Conservation (phyloP, 2,888 invertebrate species). For the Polietes domitor region DNA sequence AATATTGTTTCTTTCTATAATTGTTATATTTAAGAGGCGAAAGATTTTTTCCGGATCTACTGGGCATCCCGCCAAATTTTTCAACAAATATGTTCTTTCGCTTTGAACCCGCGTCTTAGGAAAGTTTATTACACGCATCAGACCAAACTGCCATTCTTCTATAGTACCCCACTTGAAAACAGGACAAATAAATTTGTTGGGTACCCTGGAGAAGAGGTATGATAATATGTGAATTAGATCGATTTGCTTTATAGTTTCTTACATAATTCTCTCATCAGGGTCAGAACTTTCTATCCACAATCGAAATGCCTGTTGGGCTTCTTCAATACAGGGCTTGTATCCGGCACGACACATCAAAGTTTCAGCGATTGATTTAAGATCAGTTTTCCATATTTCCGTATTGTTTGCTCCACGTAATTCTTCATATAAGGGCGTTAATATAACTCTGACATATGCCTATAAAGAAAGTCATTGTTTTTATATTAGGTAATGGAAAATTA, state of each 20-base stretch:
- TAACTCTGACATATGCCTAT: constrained; percentile 86
- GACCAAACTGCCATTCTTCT: constrained; percentile 91
- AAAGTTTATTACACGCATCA: constrained; percentile 89
- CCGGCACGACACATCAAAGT: constrained; percentile 89
- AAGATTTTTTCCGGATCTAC: constrained; percentile 87
- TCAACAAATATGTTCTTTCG: constrained; percentile 89
- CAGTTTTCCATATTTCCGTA: constrained; percentile 86
- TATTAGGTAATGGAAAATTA: no score
- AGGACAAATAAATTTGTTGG: constrained; percentile 89
- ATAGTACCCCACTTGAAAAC: constrained; percentile 91
- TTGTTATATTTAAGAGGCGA: constrained; percentile 85
- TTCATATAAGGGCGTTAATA: constrained; percentile 88
- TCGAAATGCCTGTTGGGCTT: constrained; percentile 87
- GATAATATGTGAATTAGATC: neutral
- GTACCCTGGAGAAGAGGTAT: constrained; percentile 82
- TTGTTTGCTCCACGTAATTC: constrained; percentile 84
- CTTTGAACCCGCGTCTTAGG: constrained; percentile 86
- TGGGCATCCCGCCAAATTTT: constrained; percentile 90
- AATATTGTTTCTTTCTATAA: constrained; percentile 86
- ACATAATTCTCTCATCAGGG: constrained; percentile 92
- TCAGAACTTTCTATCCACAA: constrained; percentile 89
- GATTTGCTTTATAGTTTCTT: constrained; percentile 78
- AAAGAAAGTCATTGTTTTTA: no score
- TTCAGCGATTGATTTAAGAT: constrained; percentile 86
- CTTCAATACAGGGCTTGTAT: constrained; percentile 88